Evolutionary conservation across 2,113 vertebrate species (phyloP), one percentile per base, ranked within the genome.

Genomic region (Plecturocebus donacophilus): DNA sequence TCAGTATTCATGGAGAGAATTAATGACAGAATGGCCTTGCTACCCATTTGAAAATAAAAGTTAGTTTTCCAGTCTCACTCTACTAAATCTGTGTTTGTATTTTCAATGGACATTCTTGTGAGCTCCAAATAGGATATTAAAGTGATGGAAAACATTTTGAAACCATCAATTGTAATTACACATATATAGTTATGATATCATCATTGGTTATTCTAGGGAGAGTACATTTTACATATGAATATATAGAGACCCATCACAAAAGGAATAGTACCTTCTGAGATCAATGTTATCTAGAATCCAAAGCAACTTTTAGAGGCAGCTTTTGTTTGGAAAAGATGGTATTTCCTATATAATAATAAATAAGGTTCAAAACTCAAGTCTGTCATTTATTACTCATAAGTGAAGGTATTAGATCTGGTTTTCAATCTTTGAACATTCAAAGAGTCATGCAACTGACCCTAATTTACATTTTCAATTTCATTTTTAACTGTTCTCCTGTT

Each of bases 371-470:
- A 45, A 81, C 85, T 81, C n/a, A 76, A 42, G 21, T 84, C n/a
- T 84, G 10, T n/a, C 66, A 88, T 14, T 79, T 75, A 58, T 96
- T 21, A 81, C 79, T 61, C 88, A 85, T 40, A 93, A 52, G 17
- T 56, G 40, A 87, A 96, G 88, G 85, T 64, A 32, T 64, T 87
- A 90, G 61, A 82, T 58, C 52, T 75, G 61, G 61, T 90, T 97
- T 93, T 56, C 42, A 47, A 75, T 5, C 17, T 77, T 83, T 38
- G 73, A 38, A 35, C 3, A 32, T 90, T 94, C 70, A 81, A 70
- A 79, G 35, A 88, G 42, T 84, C 40, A 88, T 12, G 75, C 25
- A 76, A 42, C 40, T 91, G 13, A 47, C 10, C 14, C 17, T 88
- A 79, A 80, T 93, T 56, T 91, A 80, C 40, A 27, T 87, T 93